A percentile compares a stretch with the other conserved stretches of the same genome.
phyloP scores from a whole-genome alignment of 2,113 vertebrate species.

The Pteropus alecto region DNA sequence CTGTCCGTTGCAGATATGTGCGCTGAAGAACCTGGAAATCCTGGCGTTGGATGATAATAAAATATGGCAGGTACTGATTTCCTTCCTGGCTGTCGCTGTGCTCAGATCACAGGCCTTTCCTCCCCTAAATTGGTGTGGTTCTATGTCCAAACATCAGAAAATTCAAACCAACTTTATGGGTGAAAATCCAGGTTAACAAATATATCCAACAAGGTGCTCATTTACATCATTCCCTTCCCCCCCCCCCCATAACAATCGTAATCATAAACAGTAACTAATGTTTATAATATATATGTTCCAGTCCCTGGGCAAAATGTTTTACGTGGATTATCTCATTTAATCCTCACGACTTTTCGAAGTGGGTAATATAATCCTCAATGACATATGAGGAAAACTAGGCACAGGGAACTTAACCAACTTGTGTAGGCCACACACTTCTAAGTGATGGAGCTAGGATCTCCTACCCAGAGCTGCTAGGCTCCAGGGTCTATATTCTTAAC shows the following conservation, averaged over 20 bases:
- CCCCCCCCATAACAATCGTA: background rate
- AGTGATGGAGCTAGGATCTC: background rate
- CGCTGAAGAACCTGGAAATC: conserved; percentile 71
- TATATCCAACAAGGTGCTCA: background rate
- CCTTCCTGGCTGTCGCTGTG: background rate
- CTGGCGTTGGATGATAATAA: conserved; percentile 79
- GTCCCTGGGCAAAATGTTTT: background rate
- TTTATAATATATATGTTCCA: background rate
- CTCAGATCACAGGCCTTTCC: no score
- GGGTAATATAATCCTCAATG: background rate
- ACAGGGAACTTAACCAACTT: background rate
- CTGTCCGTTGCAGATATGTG: conserved; percentile 54
- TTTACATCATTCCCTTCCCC: background rate
- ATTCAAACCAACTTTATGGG: background rate
- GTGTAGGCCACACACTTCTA: background rate
- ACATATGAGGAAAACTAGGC: background rate
- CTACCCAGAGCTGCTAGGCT: background rate
- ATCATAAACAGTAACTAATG: background rate
- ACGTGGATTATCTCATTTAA: background rate
- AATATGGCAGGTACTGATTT: conserved; percentile 73
- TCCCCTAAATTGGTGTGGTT: background rate
- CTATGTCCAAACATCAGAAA: background rate
- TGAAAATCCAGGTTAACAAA: background rate
- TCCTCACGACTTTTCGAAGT: background rate
- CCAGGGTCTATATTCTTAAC: background rate